Percentiles rank a stretch among this genome's conserved stretches.
phyloP scores from a whole-genome alignment of 2,113 vertebrate species.

The Tyrannus savana region DNA sequence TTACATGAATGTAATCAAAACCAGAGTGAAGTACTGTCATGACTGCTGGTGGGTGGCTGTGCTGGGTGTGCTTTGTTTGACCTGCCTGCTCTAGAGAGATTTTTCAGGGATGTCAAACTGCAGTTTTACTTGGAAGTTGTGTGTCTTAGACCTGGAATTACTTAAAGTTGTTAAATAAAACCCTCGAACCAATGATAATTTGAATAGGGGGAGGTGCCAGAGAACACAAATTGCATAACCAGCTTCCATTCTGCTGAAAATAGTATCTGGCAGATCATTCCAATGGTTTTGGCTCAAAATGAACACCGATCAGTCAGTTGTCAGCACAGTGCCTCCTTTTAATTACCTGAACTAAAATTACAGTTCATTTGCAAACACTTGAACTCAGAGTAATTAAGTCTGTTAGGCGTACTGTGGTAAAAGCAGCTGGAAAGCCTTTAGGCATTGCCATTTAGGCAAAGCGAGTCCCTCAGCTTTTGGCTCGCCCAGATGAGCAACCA shows the following conservation, averaged over 20 bases:
- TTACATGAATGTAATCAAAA: background rate
- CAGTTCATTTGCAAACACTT: conserved; percentile 22
- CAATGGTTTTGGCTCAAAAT: conserved; percentile 27
- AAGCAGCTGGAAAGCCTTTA: background rate
- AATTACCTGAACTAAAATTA: conserved; percentile 41
- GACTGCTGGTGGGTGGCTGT: background rate
- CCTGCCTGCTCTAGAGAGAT: background rate
- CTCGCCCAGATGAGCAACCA: background rate
- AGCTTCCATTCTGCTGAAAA: conserved; percentile 47
- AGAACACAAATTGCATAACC: conserved; percentile 21
- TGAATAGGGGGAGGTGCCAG: conserved; percentile 16
- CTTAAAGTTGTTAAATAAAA: conserved; percentile 21
- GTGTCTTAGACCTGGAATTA: conserved; percentile 5
- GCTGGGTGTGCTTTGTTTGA: background rate
- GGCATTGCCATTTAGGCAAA: background rate
- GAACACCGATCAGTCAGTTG: background rate
- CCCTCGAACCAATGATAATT: background rate
- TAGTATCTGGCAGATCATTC: conserved; percentile 24
- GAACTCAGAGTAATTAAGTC: background rate
- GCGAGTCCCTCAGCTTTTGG: background rate
- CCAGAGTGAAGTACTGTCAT: background rate
- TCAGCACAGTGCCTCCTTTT: conserved; percentile 25
- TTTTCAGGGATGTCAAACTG: background rate
- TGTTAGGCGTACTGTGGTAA: background rate
- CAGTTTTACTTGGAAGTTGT: conserved; percentile 5